These are phyloP conservation scores for Pteronotus mesoamericanus DNA, from an alignment of 2,797 vertebrate species.

Conservation along the genomic window DNA sequence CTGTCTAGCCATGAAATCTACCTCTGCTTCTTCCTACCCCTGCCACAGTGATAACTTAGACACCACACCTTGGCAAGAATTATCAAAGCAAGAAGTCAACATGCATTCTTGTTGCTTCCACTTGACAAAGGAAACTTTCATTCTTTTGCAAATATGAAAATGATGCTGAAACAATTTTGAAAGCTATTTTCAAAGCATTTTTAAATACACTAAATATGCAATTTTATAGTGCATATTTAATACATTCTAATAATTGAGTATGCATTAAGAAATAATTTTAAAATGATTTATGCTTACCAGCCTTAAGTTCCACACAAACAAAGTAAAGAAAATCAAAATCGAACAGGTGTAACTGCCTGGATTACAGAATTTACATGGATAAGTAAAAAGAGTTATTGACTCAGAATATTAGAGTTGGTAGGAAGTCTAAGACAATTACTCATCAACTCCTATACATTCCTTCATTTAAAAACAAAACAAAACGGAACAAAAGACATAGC, in stretches of 20 bases:
- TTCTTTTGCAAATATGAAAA: background rate
- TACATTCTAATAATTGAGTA: background rate
- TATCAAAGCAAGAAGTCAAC: background rate
- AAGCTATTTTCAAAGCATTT: background rate
- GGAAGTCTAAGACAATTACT: background rate
- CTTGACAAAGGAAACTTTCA: background rate
- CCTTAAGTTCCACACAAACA: background rate
- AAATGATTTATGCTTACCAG: background rate
- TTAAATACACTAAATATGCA: too few relatives aligned
- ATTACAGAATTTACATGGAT: background rate
- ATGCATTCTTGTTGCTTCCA: background rate
- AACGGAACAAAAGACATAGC: background rate
- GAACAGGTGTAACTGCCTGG: background rate
- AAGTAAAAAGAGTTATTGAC: background rate
- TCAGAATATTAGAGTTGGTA: background rate
- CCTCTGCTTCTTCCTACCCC: background rate
- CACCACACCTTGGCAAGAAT: background rate
- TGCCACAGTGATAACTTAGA: background rate
- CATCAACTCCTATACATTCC: background rate
- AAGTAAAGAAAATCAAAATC: background rate
- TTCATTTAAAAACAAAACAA: background rate
- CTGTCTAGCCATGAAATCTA: background rate
- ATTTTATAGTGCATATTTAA: too few relatives aligned
- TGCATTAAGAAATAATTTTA: background rate
- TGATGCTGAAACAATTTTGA: background rate